Percentiles rank a stretch among this genome's conserved stretches.
phyloP scores from a whole-genome alignment of 2,797 vertebrate genomes.

The Mallotus villosus region DNA sequence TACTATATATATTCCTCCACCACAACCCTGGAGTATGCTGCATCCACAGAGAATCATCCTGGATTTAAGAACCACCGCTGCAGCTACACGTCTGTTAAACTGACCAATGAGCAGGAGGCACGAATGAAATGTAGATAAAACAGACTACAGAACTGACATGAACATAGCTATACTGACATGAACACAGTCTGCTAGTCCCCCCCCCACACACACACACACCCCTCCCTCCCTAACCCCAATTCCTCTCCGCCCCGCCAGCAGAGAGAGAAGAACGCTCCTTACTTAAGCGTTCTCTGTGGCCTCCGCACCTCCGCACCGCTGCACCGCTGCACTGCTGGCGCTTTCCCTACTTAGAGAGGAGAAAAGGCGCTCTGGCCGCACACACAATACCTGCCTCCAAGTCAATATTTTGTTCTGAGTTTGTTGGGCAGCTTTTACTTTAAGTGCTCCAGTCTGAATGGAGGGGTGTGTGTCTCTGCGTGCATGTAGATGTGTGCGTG shows the following conservation, averaged over 20 bases:
- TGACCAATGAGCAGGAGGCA: too few relatives aligned
- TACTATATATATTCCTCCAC: too few relatives aligned
- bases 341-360: conserved; percentile 7
- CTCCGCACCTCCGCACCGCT: not conserved
- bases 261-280: not conserved
- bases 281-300: not conserved
- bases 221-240: not conserved
- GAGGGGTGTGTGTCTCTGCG: not conserved
- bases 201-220: conserved; percentile 1
- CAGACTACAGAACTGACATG: too few relatives aligned
- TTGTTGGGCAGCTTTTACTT: not conserved
- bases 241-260: not conserved
- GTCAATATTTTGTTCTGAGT: conserved; percentile 4
- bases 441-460: conserved; percentile 2
- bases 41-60: too few relatives aligned
- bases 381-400: not conserved
- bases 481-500: too few relatives aligned
- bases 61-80: too few relatives aligned
- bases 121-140: too few relatives aligned
- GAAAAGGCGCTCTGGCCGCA: not conserved
- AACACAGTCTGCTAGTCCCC: too few relatives aligned
- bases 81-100: too few relatives aligned
- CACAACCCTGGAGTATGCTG: too few relatives aligned
- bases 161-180: too few relatives aligned
- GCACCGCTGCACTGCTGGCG: not conserved